These are phyloP conservation scores for Heliconius hortense DNA, from an alignment of 2,888 invertebrate species.

Conservation along the genomic window DNA sequence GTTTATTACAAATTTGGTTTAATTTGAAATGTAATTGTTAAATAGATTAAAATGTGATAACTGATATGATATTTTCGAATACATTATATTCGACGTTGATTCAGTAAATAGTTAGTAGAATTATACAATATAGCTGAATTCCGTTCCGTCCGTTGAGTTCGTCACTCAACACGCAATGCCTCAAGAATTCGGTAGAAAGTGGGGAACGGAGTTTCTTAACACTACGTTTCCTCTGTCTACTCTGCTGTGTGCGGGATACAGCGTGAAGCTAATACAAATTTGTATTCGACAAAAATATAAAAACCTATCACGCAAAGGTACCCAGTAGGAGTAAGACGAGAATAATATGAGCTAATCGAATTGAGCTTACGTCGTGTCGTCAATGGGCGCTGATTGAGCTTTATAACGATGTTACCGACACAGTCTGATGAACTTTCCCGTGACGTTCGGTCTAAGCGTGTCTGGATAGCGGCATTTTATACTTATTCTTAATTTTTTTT, in stretches of 20 bases:
- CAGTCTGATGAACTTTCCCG: slow-evolving; percentile 74
- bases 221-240: background rate
- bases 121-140: too few species aligned
- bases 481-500: background rate
- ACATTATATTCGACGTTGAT: too few species aligned
- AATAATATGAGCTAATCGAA: slow-evolving; percentile 72
- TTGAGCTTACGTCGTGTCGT: slow-evolving; percentile 71
- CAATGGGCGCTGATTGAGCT: slow-evolving; percentile 77
- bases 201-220: background rate
- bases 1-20: background rate
- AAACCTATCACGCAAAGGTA: slow-evolving; percentile 22
- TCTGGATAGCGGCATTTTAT: slow-evolving; percentile 43
- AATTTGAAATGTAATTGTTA: background rate
- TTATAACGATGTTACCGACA: slow-evolving; percentile 68
- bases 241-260: background rate
- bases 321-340: slow-evolving; percentile 49
- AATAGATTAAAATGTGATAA: too few species aligned
- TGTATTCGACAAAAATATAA: background rate
- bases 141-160: too few species aligned
- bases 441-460: slow-evolving; percentile 41
- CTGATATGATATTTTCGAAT: too few species aligned
- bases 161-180: background rate
- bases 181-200: background rate
- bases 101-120: too few species aligned
- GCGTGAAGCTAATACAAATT: background rate